Conservation (phyloP, 1,140 invertebrate genomes). For the Hyles euphorbiae region DNA sequence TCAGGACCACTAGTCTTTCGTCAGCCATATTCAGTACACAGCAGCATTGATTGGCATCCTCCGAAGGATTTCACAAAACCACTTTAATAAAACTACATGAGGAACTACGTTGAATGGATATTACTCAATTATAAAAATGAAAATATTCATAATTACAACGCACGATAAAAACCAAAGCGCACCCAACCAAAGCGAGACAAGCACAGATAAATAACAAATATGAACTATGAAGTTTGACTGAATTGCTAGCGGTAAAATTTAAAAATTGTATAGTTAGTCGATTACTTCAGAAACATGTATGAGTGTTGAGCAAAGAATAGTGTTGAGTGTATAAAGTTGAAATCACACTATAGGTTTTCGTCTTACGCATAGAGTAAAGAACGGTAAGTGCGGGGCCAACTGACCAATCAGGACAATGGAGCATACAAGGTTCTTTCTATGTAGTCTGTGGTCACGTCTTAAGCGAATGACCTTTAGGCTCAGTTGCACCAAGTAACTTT, state of each 20-base stretch:
- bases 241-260: neutral
- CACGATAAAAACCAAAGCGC: slow-evolving; percentile 58
- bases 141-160: slow-evolving; percentile 63
- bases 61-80: slow-evolving; percentile 51
- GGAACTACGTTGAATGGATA: slow-evolving; percentile 31
- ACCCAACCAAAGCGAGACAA: slow-evolving; percentile 64
- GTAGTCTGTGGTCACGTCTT: too few species aligned
- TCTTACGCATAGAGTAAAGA: too few species aligned
- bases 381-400: too few species aligned
- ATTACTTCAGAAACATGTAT: too few species aligned
- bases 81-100: slow-evolving; percentile 45
- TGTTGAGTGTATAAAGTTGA: too few species aligned
- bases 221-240: slow-evolving; percentile 17
- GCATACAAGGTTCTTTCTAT: too few species aligned
- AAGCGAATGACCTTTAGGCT: too few species aligned
- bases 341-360: too few species aligned
- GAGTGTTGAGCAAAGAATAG: too few species aligned
- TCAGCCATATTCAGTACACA: slow-evolving; percentile 85
- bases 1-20: slow-evolving; percentile 89
- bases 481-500: too few species aligned
- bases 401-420: too few species aligned
- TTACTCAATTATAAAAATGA: slow-evolving; percentile 47
- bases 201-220: slow-evolving; percentile 21
- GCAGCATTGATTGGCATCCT: slow-evolving; percentile 68
- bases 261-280: too few species aligned